Conservation (phyloP, 2,888 invertebrate genomes). For the Auanema freiburgensis region DNA sequence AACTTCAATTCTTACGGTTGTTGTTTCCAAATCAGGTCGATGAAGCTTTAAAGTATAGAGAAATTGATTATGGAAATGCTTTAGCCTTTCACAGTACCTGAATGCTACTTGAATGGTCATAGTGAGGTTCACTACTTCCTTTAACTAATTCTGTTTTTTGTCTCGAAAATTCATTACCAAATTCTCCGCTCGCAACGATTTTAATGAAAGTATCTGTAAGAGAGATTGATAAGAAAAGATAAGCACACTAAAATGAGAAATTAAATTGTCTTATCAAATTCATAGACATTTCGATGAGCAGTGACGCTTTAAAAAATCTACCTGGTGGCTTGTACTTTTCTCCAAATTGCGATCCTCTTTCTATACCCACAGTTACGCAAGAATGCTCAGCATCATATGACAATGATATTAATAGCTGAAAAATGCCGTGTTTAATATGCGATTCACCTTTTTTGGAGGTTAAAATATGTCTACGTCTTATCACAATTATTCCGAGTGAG, state of each 20-base stretch:
- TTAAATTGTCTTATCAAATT: neutral
- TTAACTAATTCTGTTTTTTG: slow-evolving; percentile 52
- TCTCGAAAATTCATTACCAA: slow-evolving; percentile 44
- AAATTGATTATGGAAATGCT: neutral
- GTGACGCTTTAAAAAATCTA: neutral
- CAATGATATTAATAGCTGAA: slow-evolving; percentile 17
- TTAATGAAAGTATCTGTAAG: slow-evolving; percentile 51
- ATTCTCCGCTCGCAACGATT: slow-evolving; percentile 44
- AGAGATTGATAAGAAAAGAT: neutral
- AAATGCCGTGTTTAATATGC: neutral
- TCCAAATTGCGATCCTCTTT: slow-evolving; percentile 21
- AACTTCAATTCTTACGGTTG: slow-evolving; percentile 48
- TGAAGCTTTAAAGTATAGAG: slow-evolving; percentile 11
- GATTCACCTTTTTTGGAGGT: neutral
- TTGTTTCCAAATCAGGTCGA: slow-evolving; percentile 41
- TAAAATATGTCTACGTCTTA: too few species aligned
- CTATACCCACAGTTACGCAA: slow-evolving; percentile 11
- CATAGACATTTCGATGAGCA: neutral
- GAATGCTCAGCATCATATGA: slow-evolving; percentile 18
- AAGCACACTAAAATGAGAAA: neutral
- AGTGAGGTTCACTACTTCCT: slow-evolving; percentile 42
- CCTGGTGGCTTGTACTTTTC: slow-evolving; percentile 23
- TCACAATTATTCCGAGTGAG: too few species aligned
- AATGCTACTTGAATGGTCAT: slow-evolving; percentile 45
- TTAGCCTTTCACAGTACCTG: slow-evolving; percentile 26